Evolutionary conservation across 1,140 invertebrate genomes (phyloP), one percentile per base, ranked within the genome.

Genomic region (Phymorhynchus buccinoides): DNA sequence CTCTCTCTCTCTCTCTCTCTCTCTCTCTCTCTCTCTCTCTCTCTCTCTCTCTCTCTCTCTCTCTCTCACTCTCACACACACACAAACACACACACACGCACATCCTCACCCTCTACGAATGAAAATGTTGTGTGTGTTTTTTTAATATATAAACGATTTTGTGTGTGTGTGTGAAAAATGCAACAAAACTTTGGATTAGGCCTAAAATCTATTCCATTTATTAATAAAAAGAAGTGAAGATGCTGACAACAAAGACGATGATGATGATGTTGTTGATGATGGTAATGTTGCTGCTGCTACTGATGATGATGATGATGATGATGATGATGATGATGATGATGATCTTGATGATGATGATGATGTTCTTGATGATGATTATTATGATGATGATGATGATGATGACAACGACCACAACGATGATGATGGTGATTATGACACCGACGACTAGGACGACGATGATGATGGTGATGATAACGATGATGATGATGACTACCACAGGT

Each of bases 401-500:
- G 73, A 42, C 1, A 1, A 77, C 35, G 35, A 9, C 35, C 1
- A 77, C 35, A 32, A 77, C n/a, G 12, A 77, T 32, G 27, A 32
- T 77, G 73, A 77, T 32, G 73, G 3, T 1, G 73, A 77, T 32
- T 1, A 77, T 32, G 73, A 39, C 30, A 32, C 30, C 12, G 27
- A 32, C 3, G 73, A 77, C 12, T 1, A 77, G 22, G 73, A 1
- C n/a, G 73, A 77, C 27, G 41, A 77, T 77, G 73, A 77, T 77
- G 73, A 77, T 77, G 73, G 35, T 77, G 73, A 77, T 39, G 73
- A 77, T 18, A 0, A 32, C 12, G 22, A 27, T 62, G 68, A 73
- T 27, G 68, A 73, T 73, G 68, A 9, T 73, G 6, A 73, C 35
- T 12, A 9, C 6, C 89, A 9, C 83, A 95, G 93, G 95, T 95